phyloP scores from a whole-genome alignment of 2,888 invertebrate genomes.

The Ophioninae sp. region DNA sequence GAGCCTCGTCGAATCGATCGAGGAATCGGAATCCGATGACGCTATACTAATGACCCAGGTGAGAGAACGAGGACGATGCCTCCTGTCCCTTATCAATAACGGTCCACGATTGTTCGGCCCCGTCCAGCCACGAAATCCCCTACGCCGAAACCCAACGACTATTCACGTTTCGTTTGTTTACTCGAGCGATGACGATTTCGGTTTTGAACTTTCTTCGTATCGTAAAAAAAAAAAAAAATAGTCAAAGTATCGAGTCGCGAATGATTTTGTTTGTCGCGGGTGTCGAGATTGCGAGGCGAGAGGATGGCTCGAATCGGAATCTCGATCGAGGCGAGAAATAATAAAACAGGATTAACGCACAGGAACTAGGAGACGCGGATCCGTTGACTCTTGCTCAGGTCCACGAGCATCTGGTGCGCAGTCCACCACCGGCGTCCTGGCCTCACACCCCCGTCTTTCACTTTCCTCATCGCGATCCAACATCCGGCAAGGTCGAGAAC shows the following conservation, averaged over 20 bases:
- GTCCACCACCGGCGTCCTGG: constrained; percentile 91
- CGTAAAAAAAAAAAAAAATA: too few species aligned
- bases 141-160: too few species aligned
- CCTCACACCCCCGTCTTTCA: constrained; percentile 85
- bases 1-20: constrained; percentile 88
- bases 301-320: too few species aligned
- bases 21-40: constrained; percentile 89
- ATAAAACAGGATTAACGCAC: neutral
- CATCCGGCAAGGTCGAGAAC: constrained; percentile 66
- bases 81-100: too few species aligned
- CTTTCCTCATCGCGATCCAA: constrained; percentile 82
- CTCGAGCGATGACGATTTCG: too few species aligned
- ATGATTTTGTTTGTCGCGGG: too few species aligned
- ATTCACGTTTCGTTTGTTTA: too few species aligned
- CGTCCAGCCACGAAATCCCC: too few species aligned
- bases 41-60: constrained; percentile 91
- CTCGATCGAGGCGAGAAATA: neutral
- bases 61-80: constrained; percentile 59
- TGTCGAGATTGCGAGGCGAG: too few species aligned
- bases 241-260: too few species aligned
- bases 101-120: too few species aligned
- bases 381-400: constrained; percentile 89
- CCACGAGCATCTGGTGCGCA: constrained; percentile 91
- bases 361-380: constrained; percentile 84
- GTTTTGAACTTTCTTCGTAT: too few species aligned